Evolutionary conservation across 2,797 vertebrate genomes (phyloP).

Genomic region (Lateolabrax maculatus): DNA sequence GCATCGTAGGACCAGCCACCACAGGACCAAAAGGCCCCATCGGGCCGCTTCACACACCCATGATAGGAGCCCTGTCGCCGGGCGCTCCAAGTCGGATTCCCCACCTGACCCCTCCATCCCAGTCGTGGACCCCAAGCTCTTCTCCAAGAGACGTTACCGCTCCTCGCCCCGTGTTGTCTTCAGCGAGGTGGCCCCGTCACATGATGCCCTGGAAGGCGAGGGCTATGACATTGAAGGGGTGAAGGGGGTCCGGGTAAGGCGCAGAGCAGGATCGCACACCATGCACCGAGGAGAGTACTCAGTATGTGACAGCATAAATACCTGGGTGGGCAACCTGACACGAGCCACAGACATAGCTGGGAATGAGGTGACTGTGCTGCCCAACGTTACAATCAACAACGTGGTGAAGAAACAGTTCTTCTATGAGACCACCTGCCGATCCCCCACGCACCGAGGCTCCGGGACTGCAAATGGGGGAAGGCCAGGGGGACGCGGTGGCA

Average conservation of each 20-base stretch:
- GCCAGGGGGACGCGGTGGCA: slow-evolving; percentile 56
- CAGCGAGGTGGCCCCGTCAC: slow-evolving; percentile 90
- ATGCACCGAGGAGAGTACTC: slow-evolving; percentile 95
- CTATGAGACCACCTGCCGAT: slow-evolving; percentile 95
- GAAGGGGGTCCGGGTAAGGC: slow-evolving; percentile 83
- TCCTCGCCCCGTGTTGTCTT: slow-evolving; percentile 95
- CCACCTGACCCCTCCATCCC: slow-evolving; percentile 77
- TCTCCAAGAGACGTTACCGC: slow-evolving; percentile 90
- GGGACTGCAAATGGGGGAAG: slow-evolving; percentile 41
- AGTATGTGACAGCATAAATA: slow-evolving; percentile 95
- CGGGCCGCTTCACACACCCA: slow-evolving; percentile 58
- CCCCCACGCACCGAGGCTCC: slow-evolving; percentile 71
- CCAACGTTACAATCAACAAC: slow-evolving; percentile 94
- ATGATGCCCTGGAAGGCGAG: slow-evolving; percentile 78
- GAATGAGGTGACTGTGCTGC: slow-evolving; percentile 94
- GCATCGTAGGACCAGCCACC: slow-evolving; percentile 74
- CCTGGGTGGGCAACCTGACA: slow-evolving; percentile 95
- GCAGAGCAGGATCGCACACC: slow-evolving; percentile 84
- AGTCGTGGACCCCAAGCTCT: slow-evolving; percentile 93
- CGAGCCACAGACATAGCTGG: slow-evolving; percentile 94
- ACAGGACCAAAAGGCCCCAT: slow-evolving; percentile 79
- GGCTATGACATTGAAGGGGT: slow-evolving; percentile 67
- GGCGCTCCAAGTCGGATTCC: slow-evolving; percentile 39
- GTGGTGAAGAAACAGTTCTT: slow-evolving; percentile 96
- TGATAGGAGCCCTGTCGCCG: slow-evolving; percentile 39